Percentiles rank a stretch among this genome's conserved stretches.
Conservation (phyloP, 2,797 vertebrate species). For the Manis crassicaudata region DNA sequence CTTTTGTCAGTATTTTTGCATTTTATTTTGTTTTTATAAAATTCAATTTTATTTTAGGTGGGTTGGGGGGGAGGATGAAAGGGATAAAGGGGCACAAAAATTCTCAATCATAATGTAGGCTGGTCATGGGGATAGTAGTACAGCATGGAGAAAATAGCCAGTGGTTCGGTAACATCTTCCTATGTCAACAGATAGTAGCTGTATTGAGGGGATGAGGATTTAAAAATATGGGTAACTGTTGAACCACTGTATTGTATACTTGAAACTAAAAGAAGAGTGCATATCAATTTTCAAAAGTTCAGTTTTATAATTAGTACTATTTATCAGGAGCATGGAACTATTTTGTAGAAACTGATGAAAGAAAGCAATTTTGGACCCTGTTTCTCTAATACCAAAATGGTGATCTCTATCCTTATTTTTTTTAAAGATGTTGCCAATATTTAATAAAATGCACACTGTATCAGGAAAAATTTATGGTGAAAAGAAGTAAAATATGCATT, state of each 20-base stretch:
- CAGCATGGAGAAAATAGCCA: too few species aligned
- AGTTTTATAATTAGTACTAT: slow-evolving; percentile 39
- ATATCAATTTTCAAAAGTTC: background rate
- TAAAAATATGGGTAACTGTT: too few species aligned
- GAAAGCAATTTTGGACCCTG: background rate
- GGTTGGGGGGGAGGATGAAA: too few species aligned
- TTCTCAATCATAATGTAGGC: too few species aligned
- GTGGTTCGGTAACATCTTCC: too few species aligned
- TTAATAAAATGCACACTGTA: background rate
- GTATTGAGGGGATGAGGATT: too few species aligned
- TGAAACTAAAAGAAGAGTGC: too few species aligned
- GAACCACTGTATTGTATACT: too few species aligned
- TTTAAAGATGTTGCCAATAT: background rate
- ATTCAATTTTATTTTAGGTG: slow-evolving; percentile 22
- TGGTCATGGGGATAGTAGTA: too few species aligned
- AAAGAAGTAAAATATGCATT: background rate
- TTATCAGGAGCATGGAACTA: slow-evolving; percentile 22
- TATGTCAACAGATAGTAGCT: too few species aligned
- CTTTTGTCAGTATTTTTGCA: background rate
- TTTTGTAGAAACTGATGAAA: background rate
- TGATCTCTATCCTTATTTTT: background rate
- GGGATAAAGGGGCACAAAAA: too few species aligned
- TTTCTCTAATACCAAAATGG: background rate
- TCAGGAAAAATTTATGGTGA: background rate
- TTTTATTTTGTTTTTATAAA: slow-evolving; percentile 26